These are phyloP conservation scores for Abscondita cerata DNA, from an alignment of 2,888 invertebrate species.

Conservation along the genomic window DNA sequence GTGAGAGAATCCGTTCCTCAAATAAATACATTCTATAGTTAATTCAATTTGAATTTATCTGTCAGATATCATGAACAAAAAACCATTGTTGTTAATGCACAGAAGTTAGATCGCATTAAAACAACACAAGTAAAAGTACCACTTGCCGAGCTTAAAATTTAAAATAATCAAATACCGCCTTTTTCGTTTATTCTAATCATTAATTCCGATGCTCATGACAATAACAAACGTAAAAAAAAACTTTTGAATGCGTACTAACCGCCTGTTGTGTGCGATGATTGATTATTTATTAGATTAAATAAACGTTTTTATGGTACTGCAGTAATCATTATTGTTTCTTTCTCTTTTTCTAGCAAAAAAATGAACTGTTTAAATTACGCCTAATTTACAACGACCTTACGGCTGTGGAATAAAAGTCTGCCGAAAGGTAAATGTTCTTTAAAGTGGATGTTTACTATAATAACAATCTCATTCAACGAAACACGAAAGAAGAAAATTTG, in stretches of 20 bases:
- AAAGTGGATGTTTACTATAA: conserved; percentile 11
- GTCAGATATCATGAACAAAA: conserved; percentile 8
- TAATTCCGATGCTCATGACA: conserved; percentile 20
- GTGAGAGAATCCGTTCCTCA: too few relatives aligned
- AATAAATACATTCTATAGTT: not conserved
- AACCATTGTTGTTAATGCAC: conserved; percentile 6
- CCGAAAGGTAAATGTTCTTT: conserved; percentile 26
- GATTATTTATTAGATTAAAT: conserved; percentile 13
- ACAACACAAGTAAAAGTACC: conserved; percentile 23
- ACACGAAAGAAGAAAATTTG: conserved; percentile 29
- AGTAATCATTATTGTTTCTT: too few relatives aligned
- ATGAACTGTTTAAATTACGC: conserved; percentile 19
- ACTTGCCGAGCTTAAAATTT: conserved; percentile 24
- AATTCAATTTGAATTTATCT: too few relatives aligned
- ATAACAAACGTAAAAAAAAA: conserved; percentile 21
- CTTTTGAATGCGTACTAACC: conserved; percentile 19
- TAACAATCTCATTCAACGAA: conserved; percentile 26
- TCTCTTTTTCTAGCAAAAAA: too few relatives aligned
- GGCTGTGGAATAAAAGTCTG: conserved; percentile 20
- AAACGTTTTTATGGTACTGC: conserved; percentile 13
- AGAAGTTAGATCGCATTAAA: conserved; percentile 26
- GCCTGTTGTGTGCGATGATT: not conserved
- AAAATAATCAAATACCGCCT: conserved; percentile 29
- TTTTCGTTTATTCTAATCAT: conserved; percentile 26
- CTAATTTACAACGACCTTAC: conserved; percentile 25